A percentile compares a stretch with the other conserved stretches of the same genome.
phyloP scores from a whole-genome alignment of 2,888 invertebrate species.

The Stratiomys singularior region DNA sequence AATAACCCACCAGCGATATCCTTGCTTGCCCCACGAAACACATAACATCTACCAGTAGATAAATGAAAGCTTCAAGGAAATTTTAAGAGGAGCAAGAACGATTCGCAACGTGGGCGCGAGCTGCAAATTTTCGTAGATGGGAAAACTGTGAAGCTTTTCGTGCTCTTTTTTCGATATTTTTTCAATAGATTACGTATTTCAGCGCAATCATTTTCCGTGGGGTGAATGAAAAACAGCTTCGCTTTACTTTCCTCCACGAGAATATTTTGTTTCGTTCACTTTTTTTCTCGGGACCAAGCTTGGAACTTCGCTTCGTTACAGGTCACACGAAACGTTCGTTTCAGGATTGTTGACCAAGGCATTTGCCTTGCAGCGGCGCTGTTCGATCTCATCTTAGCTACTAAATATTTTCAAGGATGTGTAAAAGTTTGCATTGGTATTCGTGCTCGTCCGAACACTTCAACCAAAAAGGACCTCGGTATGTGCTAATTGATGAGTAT shows the following conservation, averaged over 20 bases:
- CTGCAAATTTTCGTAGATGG: not conserved
- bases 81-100: not conserved
- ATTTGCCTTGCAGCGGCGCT: not conserved
- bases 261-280: slow-evolving; percentile 1
- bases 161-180: slow-evolving; percentile 1
- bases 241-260: not conserved
- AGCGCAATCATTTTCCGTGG: not conserved
- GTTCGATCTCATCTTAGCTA: not conserved
- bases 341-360: not conserved
- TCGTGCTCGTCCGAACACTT: slow-evolving; percentile 18
- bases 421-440: slow-evolving; percentile 10
- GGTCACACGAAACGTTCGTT: not conserved
- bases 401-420: slow-evolving; percentile 3
- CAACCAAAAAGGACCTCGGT: slow-evolving; percentile 4
- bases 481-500: slow-evolving; percentile 50
- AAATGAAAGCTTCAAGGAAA: not conserved
- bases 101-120: not conserved
- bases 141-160: slow-evolving; percentile 6
- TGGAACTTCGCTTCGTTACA: not conserved
- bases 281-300: not conserved
- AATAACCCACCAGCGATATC: not conserved
- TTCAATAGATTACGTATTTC: slow-evolving; percentile 5
- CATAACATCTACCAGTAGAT: not conserved
- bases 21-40: not conserved
- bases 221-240: not conserved